A percentile compares a stretch with the other conserved stretches of the same genome.
phyloP scores from a whole-genome alignment of 2,888 invertebrate genomes.

The Hirtodrosophila confusa region DNA sequence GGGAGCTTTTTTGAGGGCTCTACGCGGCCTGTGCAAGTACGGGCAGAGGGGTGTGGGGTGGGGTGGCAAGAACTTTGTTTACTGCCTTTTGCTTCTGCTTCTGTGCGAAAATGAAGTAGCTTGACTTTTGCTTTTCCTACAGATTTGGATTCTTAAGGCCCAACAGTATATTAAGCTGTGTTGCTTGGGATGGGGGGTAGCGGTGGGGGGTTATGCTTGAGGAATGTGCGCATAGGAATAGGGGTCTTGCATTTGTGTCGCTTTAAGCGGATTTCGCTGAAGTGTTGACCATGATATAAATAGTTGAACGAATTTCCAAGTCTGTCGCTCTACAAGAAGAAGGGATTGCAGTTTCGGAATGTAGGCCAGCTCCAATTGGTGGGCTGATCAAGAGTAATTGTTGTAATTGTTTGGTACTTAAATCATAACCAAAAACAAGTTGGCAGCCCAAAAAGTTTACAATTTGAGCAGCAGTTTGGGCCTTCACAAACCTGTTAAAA shows the following conservation, averaged over 20 bases:
- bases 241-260: slow-evolving; percentile 42
- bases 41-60: background rate
- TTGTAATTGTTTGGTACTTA: no score
- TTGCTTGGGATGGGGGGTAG: background rate
- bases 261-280: slow-evolving; percentile 57
- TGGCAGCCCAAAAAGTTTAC: no score
- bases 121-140: slow-evolving; percentile 58
- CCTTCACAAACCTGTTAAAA: no score
- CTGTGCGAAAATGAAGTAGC: slow-evolving; percentile 67
- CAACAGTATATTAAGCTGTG: slow-evolving; percentile 55
- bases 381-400: no score
- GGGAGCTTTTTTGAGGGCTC: slow-evolving; percentile 31
- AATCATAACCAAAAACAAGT: no score
- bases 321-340: no score
- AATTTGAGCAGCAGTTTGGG: no score
- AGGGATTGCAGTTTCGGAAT: no score
- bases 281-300: slow-evolving; percentile 25
- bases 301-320: no score
- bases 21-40: no score
- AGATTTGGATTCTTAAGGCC: slow-evolving; percentile 46
- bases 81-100: slow-evolving; percentile 38
- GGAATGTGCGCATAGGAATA: background rate
- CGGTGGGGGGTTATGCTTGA: background rate
- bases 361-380: no score
- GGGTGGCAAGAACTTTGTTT: slow-evolving; percentile 54